Base-by-base conservation (phyloP, 2,113 vertebrate species). In the Podarcis raffonei region DNA sequence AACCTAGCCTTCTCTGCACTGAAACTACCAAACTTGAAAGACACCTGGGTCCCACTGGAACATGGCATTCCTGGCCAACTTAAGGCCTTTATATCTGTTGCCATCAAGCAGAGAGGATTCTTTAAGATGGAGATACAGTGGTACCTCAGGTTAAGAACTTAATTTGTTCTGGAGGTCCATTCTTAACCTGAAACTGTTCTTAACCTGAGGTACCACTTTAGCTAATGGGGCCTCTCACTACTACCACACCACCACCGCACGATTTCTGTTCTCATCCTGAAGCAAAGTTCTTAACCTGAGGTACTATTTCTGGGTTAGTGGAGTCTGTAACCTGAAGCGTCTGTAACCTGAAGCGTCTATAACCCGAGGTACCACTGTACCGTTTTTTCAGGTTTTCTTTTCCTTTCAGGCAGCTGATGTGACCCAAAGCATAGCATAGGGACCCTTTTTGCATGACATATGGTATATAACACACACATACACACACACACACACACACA, bases 231-330 rank as follows among this genome's bases (percentile, higher is more conserved):
- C 42, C 42, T 42, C 42, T 6, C 6, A 0, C 42, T 42, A 1
- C 6, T 6, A 1, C 42, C 42, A 6, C 1, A 0, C 42, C 6
- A 6, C 42, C 6, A 1, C 42, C 6, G 6, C 42, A 42, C 42
- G 6, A 42, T 42, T 42, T 42, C 42, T 42, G 42, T 42, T 42
- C 42, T 42, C 42, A 42, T 42, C 42, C 42, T 42, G 42, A 42
- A 7, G 42, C 6, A 42, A 42, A 42, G 42, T 42, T 42, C 6
- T 42, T 42, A 42, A 42, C 42, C 42, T 1, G 42, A 42, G 42
- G 42, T 42, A 7, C 42, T 42, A 42, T 42, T 42, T 42, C 42
- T 42, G 42, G 42, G 42, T 42, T 42, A 42, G 42, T 42, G 42
- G 42, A 42, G 42, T 42, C 42, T 42, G 42, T 42, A 42, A 42